Evolutionary conservation across 2,888 invertebrate species (phyloP), one percentile per base, ranked within the genome.

Genomic region (Cyrtodaria siliqua): DNA sequence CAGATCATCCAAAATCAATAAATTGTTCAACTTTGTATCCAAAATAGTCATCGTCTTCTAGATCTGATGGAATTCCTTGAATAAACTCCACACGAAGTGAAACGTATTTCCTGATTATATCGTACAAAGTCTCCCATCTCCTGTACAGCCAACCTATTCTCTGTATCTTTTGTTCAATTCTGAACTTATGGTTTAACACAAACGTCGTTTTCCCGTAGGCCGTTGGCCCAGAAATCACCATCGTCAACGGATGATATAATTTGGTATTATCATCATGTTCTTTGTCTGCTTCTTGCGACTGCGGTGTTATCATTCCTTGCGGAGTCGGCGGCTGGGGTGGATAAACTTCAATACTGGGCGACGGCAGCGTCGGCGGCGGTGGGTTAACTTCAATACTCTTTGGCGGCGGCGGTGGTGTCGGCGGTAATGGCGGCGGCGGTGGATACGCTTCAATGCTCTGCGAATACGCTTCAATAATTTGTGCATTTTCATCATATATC

Each of bases 41-140:
- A 53, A 63, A 63, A 53, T 26, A 63, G 12, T 63, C 63, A 27
- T 63, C 42, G 12, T 63, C 63, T 16, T 63, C 63, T 42, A 63
- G 23, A 40, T 53, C 63, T 47, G 20, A 16, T 23, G 49, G 62
- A 20, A 62, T 33, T 6, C 56, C 56, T 33, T 56, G 29, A 16
- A 56, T 56, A 56, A 56, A 56, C 29, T 56, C 56, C 8, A 56
- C 56, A 23, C 53, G 6, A 6, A 26, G 53, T 26, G 23, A 12
- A 9, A 53, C 53, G 9, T 8, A 9, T 53, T 9, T 53, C 14
- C 24, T 9, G 24, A 53, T 23, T 14, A 16, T 18, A 4, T 20
- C 9, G 26, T 53, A 53, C 27, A 53, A 26, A 24, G 53, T 6
- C 9, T 53, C 9, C 24, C 53, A 53, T 20, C 18, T 9, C 20